Percentiles rank a stretch among this genome's conserved stretches.
These are phyloP conservation scores for Patella pellucida DNA, from an alignment of 2,888 invertebrate genomes.

Conservation along the genomic window DNA sequence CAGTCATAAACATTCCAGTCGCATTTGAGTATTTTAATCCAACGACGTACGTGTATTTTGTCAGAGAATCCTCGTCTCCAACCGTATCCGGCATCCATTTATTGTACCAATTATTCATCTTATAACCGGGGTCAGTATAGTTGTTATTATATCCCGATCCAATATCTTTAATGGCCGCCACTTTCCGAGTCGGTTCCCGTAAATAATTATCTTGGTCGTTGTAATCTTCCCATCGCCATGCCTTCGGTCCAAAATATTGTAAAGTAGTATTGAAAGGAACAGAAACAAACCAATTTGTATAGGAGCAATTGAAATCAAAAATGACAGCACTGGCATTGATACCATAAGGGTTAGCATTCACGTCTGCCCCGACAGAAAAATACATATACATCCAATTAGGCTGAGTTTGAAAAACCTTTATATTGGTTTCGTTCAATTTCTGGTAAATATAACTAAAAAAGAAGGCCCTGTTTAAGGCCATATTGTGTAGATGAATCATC, in stretches of 20 bases:
- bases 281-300: constrained; percentile 88
- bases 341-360: constrained; percentile 89
- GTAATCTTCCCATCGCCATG: constrained; percentile 75
- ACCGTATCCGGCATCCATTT: constrained; percentile 39
- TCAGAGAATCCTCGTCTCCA: constrained; percentile 37
- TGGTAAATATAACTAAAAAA: constrained; percentile 73
- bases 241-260: constrained; percentile 92
- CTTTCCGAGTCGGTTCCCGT: constrained; percentile 92
- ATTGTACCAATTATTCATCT: constrained; percentile 43
- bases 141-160: constrained; percentile 85
- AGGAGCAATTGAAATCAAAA: constrained; percentile 92
- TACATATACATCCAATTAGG: constrained; percentile 99
- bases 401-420: constrained; percentile 81
- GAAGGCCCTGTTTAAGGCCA: constrained; percentile 93
- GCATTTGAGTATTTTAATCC: constrained; percentile 61
- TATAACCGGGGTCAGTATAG: constrained; percentile 77
- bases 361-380: constrained; percentile 92
- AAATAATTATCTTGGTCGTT: constrained; percentile 91
- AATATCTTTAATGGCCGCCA: constrained; percentile 75
- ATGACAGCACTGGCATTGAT: constrained; percentile 87
- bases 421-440: constrained; percentile 46
- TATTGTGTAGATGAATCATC: constrained; percentile 91
- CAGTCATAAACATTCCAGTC: constrained; percentile 45
- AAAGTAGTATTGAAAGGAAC: constrained; percentile 89
- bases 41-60: constrained; percentile 49